Conservation (phyloP, 1,140 invertebrate genomes). For the Trypoxylus dichotomus region DNA sequence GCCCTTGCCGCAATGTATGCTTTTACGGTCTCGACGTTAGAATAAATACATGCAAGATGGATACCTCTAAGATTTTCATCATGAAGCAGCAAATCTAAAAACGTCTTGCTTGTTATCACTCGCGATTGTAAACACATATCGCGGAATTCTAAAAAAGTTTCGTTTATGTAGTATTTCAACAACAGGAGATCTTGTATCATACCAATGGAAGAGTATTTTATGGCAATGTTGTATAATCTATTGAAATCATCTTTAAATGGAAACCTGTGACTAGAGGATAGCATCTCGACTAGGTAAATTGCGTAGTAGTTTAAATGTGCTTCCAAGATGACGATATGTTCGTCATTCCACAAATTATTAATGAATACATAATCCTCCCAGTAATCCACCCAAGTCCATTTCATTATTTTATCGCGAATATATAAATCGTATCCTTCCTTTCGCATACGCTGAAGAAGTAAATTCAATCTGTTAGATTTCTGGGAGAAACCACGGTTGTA, state of each 20-base stretch:
- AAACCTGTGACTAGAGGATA: not conserved
- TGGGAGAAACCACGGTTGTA: not conserved
- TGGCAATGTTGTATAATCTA: not conserved
- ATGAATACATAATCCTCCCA: not conserved
- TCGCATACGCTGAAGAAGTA: not conserved
- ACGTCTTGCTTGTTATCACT: too few relatives aligned
- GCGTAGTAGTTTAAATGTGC: not conserved
- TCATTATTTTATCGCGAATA: not conserved
- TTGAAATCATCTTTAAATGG: not conserved
- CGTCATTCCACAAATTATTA: not conserved
- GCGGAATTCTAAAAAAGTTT: too few relatives aligned
- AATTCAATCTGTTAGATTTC: not conserved
- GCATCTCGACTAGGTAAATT: not conserved
- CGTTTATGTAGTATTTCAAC: too few relatives aligned
- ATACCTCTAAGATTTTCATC: too few relatives aligned
- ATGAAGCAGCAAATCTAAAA: too few relatives aligned
- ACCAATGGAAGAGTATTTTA: not conserved
- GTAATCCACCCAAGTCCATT: not conserved
- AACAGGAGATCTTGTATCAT: not conserved
- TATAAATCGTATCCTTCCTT: not conserved
- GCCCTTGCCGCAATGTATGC: too few relatives aligned
- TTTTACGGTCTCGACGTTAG: too few relatives aligned
- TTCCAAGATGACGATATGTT: too few relatives aligned
- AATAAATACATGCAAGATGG: too few relatives aligned
- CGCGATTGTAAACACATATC: too few relatives aligned